Base-by-base conservation (phyloP, 2,113 vertebrate genomes). In the Alligator sinensis region DNA sequence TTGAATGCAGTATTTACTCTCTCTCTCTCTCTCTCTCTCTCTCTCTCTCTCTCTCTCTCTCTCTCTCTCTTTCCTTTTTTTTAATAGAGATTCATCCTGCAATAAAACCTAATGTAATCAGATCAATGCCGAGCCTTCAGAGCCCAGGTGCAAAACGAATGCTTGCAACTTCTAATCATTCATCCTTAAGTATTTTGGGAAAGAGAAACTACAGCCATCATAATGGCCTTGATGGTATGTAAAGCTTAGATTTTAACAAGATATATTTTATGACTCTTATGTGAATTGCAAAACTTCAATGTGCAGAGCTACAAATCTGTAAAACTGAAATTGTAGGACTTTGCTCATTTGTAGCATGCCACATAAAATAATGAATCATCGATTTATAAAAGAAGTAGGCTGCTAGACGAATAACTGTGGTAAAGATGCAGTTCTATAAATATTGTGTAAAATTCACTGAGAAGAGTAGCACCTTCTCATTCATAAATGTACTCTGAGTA, bases 201-300 rank as follows among this genome's bases (percentile, higher is more conserved):
- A 99, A 99, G 95, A 99, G 99, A 95, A 99, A 98, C 97, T 99
- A 99, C 97, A 99, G 98, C 96, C 99, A 99, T 96, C 99, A 99
- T 97, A 99, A 99, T 87, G 98, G 99, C 94, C 97, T 98, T 82
- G 99, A 99, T 95, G 97, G 98, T 97, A 98, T 94, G 62, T 99
- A 97, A 91, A 98, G 90, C 82, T 63, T 68, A 38, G 64, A 55
- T 74, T 11, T 27, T 58, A 91, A 47, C 47, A 64, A 30, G 2
- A 80, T 64, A 55, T 59, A 25, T 14, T 66, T 3, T 79, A 86
- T 28, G 77, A 22, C 2, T 76, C 14, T 82, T 72, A 17, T 9
- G 24, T 80, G 70, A 89, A 66, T n/a, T 77, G 16, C 34, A 85
- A 70, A 95, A 47, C 24, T 80, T 21, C 19, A 77, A 89, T 12